A percentile compares a stretch with the other conserved stretches of the same genome.
Evolutionary conservation across 2,113 vertebrate species (phyloP).

Genomic region (Epinephelus cyanopodus): DNA sequence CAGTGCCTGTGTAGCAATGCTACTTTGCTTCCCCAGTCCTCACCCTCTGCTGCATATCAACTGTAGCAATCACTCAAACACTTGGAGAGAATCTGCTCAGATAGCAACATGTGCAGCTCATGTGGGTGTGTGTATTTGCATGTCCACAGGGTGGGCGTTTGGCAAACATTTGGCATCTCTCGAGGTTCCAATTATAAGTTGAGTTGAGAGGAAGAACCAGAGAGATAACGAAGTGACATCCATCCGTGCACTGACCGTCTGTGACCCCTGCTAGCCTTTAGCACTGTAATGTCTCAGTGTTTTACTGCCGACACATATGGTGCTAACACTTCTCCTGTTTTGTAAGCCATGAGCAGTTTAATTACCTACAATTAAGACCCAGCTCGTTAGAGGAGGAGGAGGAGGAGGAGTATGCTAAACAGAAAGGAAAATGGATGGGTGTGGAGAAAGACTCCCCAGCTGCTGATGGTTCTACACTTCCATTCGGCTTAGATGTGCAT

Average conservation of each 20-base stretch:
- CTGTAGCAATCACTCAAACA: neutral
- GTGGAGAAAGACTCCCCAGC: slow-evolving; percentile 8
- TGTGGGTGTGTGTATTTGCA: neutral
- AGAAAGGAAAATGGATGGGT: slow-evolving; percentile 1
- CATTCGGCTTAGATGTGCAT: neutral
- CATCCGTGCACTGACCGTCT: neutral
- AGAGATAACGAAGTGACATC: slow-evolving; percentile 17
- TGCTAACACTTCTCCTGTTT: slow-evolving; percentile 41
- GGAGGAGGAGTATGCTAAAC: neutral
- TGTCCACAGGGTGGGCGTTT: slow-evolving; percentile 4
- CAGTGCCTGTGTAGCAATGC: neutral
- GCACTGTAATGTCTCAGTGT: slow-evolving; percentile 18
- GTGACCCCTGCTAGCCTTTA: slow-evolving; percentile 12
- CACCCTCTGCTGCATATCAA: slow-evolving; percentile 35
- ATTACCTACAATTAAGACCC: slow-evolving; percentile 63
- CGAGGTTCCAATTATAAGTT: slow-evolving; percentile 39
- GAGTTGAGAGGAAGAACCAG: slow-evolving; percentile 8
- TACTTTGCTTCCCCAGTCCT: neutral
- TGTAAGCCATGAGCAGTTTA: slow-evolving; percentile 52
- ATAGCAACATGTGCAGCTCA: neutral
- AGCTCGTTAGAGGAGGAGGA: slow-evolving; percentile 37
- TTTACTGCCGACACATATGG: slow-evolving; percentile 40
- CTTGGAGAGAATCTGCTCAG: neutral
- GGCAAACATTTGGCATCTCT: neutral
- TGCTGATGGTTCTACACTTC: slow-evolving; percentile 11